Evolutionary conservation across 2,113 vertebrate species (phyloP).

Genomic region (Atrichornis clamosus): DNA sequence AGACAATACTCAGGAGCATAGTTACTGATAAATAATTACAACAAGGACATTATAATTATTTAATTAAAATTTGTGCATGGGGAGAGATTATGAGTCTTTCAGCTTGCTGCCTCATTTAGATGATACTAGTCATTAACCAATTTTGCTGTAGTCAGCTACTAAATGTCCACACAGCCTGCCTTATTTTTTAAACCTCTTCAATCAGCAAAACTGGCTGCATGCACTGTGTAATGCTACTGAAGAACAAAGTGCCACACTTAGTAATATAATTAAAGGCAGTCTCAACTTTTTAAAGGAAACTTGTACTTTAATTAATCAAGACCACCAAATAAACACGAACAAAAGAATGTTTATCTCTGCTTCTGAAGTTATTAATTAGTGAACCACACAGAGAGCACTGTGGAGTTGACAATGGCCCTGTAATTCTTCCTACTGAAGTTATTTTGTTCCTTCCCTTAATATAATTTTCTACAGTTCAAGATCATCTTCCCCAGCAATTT

Average conservation of each 20-base stretch:
- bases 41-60: conserved; percentile 76
- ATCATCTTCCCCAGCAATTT: neutral
- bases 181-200: conserved; percentile 69
- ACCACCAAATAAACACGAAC: conserved; percentile 36
- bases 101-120: conserved; percentile 76
- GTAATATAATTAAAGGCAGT: conserved; percentile 14
- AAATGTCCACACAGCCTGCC: conserved; percentile 49
- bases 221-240: conserved; percentile 29
- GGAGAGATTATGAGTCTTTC: conserved; percentile 77
- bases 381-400: neutral
- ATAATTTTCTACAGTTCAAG: neutral
- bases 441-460: neutral
- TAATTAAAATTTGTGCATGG: conserved; percentile 79
- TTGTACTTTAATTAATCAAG: conserved; percentile 47
- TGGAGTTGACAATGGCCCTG: neutral
- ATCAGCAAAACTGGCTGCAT: conserved; percentile 71
- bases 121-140: conserved; percentile 76
- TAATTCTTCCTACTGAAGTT: neutral
- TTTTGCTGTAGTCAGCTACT: conserved; percentile 73
- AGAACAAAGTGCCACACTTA: conserved; percentile 13
- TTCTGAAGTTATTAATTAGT: conserved; percentile 41
- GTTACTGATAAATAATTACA: conserved; percentile 82
- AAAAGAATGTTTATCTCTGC: conserved; percentile 13
- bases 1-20: conserved; percentile 74
- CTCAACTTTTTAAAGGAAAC: conserved; percentile 32